A percentile compares a stretch with the other conserved stretches of the same genome.
Evolutionary conservation across 2,888 invertebrate species (phyloP).

Genomic region (Ferdinandea cuprea): DNA sequence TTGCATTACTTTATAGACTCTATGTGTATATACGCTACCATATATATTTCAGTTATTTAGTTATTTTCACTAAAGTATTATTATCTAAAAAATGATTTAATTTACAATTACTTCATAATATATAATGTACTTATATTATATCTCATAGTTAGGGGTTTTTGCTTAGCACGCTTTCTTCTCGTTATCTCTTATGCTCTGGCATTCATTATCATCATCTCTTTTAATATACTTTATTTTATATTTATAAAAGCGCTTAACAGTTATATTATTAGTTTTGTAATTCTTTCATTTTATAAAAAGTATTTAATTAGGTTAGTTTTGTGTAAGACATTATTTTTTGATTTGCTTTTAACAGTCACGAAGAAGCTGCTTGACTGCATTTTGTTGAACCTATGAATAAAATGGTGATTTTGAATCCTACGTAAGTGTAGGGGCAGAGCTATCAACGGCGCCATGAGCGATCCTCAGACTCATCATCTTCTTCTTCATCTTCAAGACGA

Average conservation of each 20-base stretch:
- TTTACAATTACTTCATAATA: conserved; percentile 60
- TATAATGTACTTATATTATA: conserved; percentile 64
- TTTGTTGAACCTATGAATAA: conserved; percentile 39
- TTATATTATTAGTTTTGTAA: conserved; percentile 54
- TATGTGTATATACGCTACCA: conserved; percentile 45
- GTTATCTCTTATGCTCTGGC: conserved; percentile 29
- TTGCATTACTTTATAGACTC: conserved; percentile 56
- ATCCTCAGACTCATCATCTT: conserved; percentile 93
- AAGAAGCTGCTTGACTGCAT: conserved; percentile 34
- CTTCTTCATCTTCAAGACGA: conserved; percentile 91
- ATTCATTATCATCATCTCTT: conserved; percentile 26
- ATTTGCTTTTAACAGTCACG: conserved; percentile 45
- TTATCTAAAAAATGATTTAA: conserved; percentile 66
- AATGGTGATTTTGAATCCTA: conserved; percentile 39
- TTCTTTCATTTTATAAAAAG: conserved; percentile 37
- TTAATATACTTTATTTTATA: conserved; percentile 51
- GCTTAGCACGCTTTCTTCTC: conserved; percentile 57
- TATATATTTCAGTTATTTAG: conserved; percentile 60
- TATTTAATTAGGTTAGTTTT: conserved; percentile 18
- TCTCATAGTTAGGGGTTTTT: conserved; percentile 67
- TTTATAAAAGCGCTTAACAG: conserved; percentile 59
- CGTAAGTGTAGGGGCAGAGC: conserved; percentile 23
- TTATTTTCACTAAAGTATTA: conserved; percentile 62
- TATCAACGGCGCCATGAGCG: conserved; percentile 95
- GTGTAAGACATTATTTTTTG: conserved; percentile 34